Percentiles rank a stretch among this genome's conserved stretches.
phyloP scores from a whole-genome alignment of 2,888 invertebrate genomes.

The Druceiella hillmani region DNA sequence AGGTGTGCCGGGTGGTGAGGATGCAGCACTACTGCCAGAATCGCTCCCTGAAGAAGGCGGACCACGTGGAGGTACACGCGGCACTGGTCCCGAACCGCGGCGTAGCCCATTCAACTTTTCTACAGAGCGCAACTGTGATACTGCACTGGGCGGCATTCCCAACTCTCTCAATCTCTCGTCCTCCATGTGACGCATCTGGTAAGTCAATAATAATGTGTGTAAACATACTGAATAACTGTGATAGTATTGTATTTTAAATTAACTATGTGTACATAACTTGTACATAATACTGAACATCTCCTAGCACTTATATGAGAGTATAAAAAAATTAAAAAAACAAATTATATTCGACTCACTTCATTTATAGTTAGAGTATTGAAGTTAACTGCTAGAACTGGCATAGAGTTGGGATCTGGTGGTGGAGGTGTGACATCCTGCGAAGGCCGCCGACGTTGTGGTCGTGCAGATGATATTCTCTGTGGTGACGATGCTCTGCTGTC shows the following conservation, averaged over 20 bases:
- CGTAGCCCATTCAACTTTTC: conserved; percentile 54
- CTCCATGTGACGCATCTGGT: conserved; percentile 56
- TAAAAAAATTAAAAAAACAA: conserved; percentile 3
- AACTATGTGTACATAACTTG: too few species aligned
- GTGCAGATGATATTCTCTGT: conserved; percentile 64
- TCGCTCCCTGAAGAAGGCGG: conserved; percentile 34
- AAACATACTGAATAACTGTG: too few species aligned
- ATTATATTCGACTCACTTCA: conserved; percentile 31
- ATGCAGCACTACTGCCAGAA: conserved; percentile 42
- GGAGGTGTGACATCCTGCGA: conserved; percentile 46
- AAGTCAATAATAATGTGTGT: too few species aligned
- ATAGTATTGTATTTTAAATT: too few species aligned
- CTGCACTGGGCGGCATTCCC: conserved; percentile 40
- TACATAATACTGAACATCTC: too few species aligned
- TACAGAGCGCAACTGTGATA: conserved; percentile 52
- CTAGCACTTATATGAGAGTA: not conserved
- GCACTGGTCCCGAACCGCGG: conserved; percentile 42
- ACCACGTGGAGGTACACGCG: conserved; percentile 21
- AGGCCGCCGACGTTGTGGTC: conserved; percentile 41
- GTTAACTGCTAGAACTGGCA: conserved; percentile 39
- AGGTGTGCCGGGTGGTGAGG: conserved; percentile 42
- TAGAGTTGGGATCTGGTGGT: conserved; percentile 26
- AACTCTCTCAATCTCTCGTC: conserved; percentile 60
- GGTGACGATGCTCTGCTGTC: conserved; percentile 71
- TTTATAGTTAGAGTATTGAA: conserved; percentile 41